Evolutionary conservation across 2,888 invertebrate genomes (phyloP).

Genomic region (Thecophora atra): DNA sequence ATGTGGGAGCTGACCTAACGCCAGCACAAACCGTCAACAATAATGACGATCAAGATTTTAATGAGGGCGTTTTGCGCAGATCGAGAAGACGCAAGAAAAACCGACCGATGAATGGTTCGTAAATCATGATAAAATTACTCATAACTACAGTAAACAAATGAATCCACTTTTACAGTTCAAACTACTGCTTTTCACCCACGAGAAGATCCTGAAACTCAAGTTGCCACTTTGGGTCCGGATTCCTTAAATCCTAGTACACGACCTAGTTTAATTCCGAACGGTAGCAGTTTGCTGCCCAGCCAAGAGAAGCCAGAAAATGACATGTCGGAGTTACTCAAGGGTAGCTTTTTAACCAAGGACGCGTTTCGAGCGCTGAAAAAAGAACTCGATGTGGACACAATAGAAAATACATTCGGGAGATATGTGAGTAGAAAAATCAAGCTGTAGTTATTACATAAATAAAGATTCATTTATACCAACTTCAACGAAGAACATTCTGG

Average conservation of each 20-base stretch:
- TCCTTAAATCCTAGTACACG: slow-evolving; percentile 76
- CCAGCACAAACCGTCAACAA: slow-evolving; percentile 58
- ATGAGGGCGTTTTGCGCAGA: slow-evolving; percentile 67
- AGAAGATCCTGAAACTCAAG: slow-evolving; percentile 78
- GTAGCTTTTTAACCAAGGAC: slow-evolving; percentile 63
- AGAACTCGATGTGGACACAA: slow-evolving; percentile 61
- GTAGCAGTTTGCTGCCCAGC: slow-evolving; percentile 50
- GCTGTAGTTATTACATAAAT: no score
- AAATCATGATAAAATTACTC: not conserved
- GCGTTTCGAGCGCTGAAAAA: slow-evolving; percentile 62
- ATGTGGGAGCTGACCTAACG: no score
- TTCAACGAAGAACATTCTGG: no score
- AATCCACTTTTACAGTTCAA: not conserved
- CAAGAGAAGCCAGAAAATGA: slow-evolving; percentile 56
- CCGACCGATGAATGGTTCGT: slow-evolving; percentile 55
- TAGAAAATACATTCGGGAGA: slow-evolving; percentile 64
- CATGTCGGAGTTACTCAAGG: slow-evolving; percentile 64
- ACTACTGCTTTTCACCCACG: slow-evolving; percentile 58
- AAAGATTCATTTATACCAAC: no score
- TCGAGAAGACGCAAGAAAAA: slow-evolving; percentile 69
- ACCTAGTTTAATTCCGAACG: slow-evolving; percentile 70
- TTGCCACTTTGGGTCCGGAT: slow-evolving; percentile 73
- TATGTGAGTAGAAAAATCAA: slow-evolving; percentile 54
- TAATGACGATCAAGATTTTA: slow-evolving; percentile 53
- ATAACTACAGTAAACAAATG: not conserved